phyloP scores from a whole-genome alignment of 2,113 vertebrate genomes.

The Boulengerochromis microlepis region DNA sequence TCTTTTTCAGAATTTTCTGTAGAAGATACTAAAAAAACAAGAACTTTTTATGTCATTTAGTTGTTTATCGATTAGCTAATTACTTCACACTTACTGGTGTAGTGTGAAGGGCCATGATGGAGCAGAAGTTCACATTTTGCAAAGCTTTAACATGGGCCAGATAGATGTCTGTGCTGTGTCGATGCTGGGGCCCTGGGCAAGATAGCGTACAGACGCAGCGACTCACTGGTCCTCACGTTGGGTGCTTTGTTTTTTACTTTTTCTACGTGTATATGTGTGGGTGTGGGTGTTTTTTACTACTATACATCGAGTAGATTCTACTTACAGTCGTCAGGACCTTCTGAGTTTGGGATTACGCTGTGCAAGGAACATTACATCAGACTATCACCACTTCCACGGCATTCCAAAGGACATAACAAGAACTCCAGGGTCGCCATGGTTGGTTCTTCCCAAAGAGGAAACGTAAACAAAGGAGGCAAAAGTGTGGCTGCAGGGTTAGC shows the following conservation, averaged over 20 bases:
- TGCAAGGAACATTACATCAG: background rate
- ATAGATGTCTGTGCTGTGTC: background rate
- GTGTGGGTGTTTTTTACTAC: accelerated
- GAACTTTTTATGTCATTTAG: background rate
- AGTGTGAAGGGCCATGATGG: background rate
- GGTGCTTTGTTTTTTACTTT: background rate
- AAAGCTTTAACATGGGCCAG: accelerated
- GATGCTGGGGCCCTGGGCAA: background rate
- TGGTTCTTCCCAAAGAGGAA: too few relatives aligned
- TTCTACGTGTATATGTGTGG: accelerated
- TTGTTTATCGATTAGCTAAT: background rate
- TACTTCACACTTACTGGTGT: background rate
- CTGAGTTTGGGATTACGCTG: background rate
- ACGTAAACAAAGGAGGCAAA: too few relatives aligned
- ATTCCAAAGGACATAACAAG: background rate
- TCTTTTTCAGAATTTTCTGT: background rate
- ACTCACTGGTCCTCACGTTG: accelerated
- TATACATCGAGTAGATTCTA: background rate
- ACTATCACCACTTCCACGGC: background rate
- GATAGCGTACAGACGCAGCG: accelerated
- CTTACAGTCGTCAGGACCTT: accelerated
- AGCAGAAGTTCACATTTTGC: background rate
- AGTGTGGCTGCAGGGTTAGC: too few relatives aligned
- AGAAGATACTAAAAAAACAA: background rate
- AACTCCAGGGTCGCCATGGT: too few relatives aligned